Base-by-base conservation (phyloP, 2,797 vertebrate species). In the Acanthiza pusilla region DNA sequence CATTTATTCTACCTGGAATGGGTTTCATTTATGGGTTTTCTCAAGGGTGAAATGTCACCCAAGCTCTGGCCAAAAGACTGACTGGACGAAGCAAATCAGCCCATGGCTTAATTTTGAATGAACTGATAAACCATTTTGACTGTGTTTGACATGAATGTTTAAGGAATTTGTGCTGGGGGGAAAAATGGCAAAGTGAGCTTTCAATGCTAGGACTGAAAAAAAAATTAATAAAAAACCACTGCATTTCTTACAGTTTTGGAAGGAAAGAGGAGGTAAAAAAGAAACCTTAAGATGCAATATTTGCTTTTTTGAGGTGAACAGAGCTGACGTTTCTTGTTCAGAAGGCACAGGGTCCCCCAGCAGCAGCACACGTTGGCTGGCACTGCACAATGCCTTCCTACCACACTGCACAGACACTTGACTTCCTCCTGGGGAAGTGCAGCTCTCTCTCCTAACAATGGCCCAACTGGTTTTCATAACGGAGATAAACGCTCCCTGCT, bases 381-480 rank as follows among this genome's bases (percentile, higher is more conserved):
- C n/a, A 55, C 30, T 71, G 57, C 78, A 60, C 70, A 91, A 88
- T 12, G 82, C 45, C 73, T 83, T 76, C 78, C 91, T 66, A 40
- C 7, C 0, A 48, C 92, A 13, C 89, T 93, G 92, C 25, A 94
- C 63, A 95, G 86, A 95, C 94, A 91, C 87, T 96, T 93, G 85
- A 96, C 91, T 96, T 95, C 94, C 96, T 91, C 78, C 6, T 45
- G 73, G 87, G 93, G 93, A 96, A 96, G 88, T 62, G 83, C 85
- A 85, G 93, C 94, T 93, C 88, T 81, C 92, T 95, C 75, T 78
- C 86, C 85, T 88, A 94, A 96, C 96, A 96, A 96, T 95, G 92
- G 93, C 47, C 89, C 84, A 91, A 97, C 92, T 96, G 87, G 88
- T 91, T 95, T 97, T 96, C 92, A 95, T 93, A 96, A 95, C 12